Base-by-base conservation (phyloP, 2,797 vertebrate species). In the Sebastes kiyomatsui region DNA sequence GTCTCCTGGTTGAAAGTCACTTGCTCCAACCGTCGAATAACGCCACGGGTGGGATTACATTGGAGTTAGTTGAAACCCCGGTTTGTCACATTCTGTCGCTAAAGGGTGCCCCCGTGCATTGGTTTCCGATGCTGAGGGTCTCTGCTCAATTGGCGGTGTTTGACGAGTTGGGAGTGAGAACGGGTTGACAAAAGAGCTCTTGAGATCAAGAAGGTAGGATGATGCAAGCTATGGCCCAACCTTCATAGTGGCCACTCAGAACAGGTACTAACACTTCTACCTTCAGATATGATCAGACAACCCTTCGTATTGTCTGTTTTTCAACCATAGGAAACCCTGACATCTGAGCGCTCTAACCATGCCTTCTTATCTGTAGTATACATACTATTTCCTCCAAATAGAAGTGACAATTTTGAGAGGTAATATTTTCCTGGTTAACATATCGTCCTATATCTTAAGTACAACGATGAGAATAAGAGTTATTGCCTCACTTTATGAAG, bases 401-500 rank as follows among this genome's bases (percentile, higher is more conserved):
- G 23, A 67, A 49, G 38, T 35, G 11, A 22, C 5, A n/a, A 8
- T 60, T 65, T 75, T 32, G 14, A 58, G 20, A 66, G 3, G 56
- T 46, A 14, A 68, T 30, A 68, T 75, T 72, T 75, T 25, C 66
- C 70, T 18, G 64, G 70, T 81, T 78, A 64, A 68, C 33, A 22
- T 33, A 75, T 52, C n/a, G 69, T 67, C 12, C 59, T 60, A 10
- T 66, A 55, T 75, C 20, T 58, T 4, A 13, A 5, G 27, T 74
- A 49, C 55, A 30, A 56, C 6, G 12, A 54, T 49, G 38, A 18
- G 33, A 76, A 72, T 30, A 65, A 65, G 49, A 83, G 59, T 67
- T 71, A 27, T 84, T 32, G 13, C 61, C 10, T 28, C 18, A 33
- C 60, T 81, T 81, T 46, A 83, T 76, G 22, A 83, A 82, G 70